These are phyloP conservation scores for Orcinus orca DNA, from an alignment of 2,113 vertebrate species.

Conservation along the genomic window DNA sequence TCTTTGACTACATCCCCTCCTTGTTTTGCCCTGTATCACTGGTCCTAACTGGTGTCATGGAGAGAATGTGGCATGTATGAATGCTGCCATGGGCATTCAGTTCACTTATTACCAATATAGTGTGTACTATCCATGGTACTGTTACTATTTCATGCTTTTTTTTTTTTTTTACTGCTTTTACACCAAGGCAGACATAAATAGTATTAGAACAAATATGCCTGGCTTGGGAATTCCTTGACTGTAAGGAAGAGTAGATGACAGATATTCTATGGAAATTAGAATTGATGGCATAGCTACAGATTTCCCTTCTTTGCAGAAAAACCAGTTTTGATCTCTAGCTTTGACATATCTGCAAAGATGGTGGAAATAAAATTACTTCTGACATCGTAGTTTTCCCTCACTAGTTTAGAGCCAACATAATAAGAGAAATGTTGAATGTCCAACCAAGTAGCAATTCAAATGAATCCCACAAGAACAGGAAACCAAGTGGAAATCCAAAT, in stretches of 20 bases:
- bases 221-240: not conserved
- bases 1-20: not conserved
- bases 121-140: not conserved
- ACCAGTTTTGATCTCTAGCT: not conserved
- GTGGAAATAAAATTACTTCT: slow-evolving; percentile 16
- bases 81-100: not conserved
- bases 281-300: not conserved
- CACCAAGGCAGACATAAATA: not conserved
- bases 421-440: slow-evolving; percentile 36
- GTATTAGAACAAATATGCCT: not conserved
- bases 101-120: not conserved
- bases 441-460: slow-evolving; percentile 44
- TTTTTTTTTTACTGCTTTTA: not conserved
- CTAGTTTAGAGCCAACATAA: not conserved
- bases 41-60: not conserved
- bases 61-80: not conserved
- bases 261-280: not conserved
- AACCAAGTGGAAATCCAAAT: slow-evolving; percentile 66
- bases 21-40: not conserved
- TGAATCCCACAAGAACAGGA: slow-evolving; percentile 68
- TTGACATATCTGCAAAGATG: not conserved
- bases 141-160: not conserved
- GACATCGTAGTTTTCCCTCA: not conserved
- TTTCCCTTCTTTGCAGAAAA: not conserved
- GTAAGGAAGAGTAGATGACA: not conserved